Conservation (phyloP, 2,797 vertebrate species). For the Fistularia commersonii region DNA sequence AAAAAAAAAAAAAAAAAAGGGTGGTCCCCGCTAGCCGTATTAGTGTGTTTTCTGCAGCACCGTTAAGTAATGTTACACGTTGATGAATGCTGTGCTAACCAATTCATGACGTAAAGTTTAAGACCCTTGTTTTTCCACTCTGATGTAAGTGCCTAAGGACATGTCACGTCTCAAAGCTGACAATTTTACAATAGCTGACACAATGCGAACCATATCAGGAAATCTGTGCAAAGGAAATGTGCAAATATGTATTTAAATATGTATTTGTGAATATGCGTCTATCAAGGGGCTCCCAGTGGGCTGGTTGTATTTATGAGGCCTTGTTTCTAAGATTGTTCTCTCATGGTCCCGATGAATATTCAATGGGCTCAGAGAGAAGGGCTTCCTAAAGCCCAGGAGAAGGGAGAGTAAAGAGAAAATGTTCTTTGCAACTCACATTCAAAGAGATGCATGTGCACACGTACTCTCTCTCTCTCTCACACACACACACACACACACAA, state of each 20-base stretch:
- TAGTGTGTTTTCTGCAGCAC: too few relatives aligned
- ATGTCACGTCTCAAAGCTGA: slow-evolving; percentile 3
- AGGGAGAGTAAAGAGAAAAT: slow-evolving; percentile 59
- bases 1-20: too few relatives aligned
- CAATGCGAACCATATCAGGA: slow-evolving; percentile 19
- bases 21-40: too few relatives aligned
- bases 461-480: slow-evolving; percentile 9
- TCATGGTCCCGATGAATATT: slow-evolving; percentile 69
- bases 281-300: slow-evolving; percentile 58
- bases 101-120: not conserved
- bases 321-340: slow-evolving; percentile 68
- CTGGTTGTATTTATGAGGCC: slow-evolving; percentile 66
- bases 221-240: slow-evolving; percentile 9
- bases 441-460: slow-evolving; percentile 19
- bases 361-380: slow-evolving; percentile 62
- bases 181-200: slow-evolving; percentile 8
- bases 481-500: slow-evolving; percentile 20
- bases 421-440: slow-evolving; percentile 45
- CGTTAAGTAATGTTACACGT: not conserved
- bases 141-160: not conserved
- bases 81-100: not conserved
- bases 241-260: too few relatives aligned
- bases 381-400: slow-evolving; percentile 56
- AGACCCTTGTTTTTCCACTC: not conserved
- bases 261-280: slow-evolving; percentile 54